Percentiles rank a stretch among this genome's conserved stretches.
Evolutionary conservation across 2,797 vertebrate species (phyloP).

Genomic region (Lerista edwardsae): DNA sequence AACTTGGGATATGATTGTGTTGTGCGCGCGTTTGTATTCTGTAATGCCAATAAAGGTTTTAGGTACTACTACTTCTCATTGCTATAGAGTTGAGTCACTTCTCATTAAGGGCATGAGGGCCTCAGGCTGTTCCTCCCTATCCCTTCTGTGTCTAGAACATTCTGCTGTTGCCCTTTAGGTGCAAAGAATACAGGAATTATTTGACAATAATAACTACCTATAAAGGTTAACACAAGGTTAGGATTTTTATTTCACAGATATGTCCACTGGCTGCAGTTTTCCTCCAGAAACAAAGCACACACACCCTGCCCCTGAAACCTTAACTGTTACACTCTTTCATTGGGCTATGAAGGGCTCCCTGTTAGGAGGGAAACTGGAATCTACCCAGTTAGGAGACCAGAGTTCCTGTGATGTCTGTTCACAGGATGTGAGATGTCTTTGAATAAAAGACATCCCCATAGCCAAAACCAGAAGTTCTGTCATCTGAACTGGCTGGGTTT

Average conservation of each 20-base stretch:
- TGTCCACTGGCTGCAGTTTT: too few species aligned
- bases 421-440: neutral
- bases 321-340: neutral
- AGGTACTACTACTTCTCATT: too few species aligned
- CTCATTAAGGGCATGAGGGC: neutral
- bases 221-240: neutral
- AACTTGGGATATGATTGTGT: too few species aligned
- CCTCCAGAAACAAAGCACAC: too few species aligned
- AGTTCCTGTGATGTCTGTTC: too few species aligned
- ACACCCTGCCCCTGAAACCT: neutral
- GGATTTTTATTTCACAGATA: neutral
- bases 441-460: neutral
- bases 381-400: neutral
- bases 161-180: neutral
- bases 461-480: neutral
- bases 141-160: neutral
- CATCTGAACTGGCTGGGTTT: too few species aligned
- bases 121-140: neutral
- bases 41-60: too few species aligned
- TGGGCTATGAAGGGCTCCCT: neutral
- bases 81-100: neutral
- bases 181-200: neutral
- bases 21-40: too few species aligned
- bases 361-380: neutral
- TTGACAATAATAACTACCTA: neutral